Base-by-base conservation (phyloP, 2,888 invertebrate genomes). In the Ophion ventricosus region DNA sequence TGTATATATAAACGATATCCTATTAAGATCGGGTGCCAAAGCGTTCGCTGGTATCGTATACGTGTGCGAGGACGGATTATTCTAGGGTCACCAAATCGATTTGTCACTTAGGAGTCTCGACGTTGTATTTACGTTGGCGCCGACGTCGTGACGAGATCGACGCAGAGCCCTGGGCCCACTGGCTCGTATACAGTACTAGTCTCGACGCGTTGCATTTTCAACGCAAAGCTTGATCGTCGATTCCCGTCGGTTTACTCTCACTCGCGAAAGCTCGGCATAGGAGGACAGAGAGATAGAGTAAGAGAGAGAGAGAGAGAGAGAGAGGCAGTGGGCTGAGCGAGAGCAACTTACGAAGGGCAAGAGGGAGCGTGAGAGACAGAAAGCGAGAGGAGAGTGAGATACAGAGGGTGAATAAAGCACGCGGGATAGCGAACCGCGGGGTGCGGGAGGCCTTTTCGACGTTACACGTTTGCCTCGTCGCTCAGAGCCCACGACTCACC, bases 41-140 rank as follows among this genome's bases (percentile, higher is more conserved):
- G 54, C 40, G 40, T 61, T 63, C 20, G 54, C 23, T 11, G 25
- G 70, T 63, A 64, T 29, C 70, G 70, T 70, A 57, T 64, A 57
- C 57, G 57, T 57, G 64, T 35, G 66, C 57, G 63, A 70, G 56
- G 49, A 70, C 69, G 54, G 80, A 80, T 83, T 75, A 83, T 83
- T 83, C 79, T 80, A 72, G 79, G 80, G 80, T 83, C 83, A 80
- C 83, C 83, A 83, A 83, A 83, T 80, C 83, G 83, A 83, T 83
- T 83, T 80, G 83, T 83, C 83, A 83, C 80, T 83, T 83, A 83
- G 72, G 70, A 72, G 83, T 75, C 79, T 72, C 83, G 75, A 76
- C 80, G 80, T 83, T 83, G 83, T 83, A 80, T 83, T 83, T 83
- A 80, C 80, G 83, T 76, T 83, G 80, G 83, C 83, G 76, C 83